A percentile compares a stretch with the other conserved stretches of the same genome.
These are phyloP conservation scores for Ancistrus triradiatus DNA, from an alignment of 2,113 vertebrate species.

Conservation along the genomic window DNA sequence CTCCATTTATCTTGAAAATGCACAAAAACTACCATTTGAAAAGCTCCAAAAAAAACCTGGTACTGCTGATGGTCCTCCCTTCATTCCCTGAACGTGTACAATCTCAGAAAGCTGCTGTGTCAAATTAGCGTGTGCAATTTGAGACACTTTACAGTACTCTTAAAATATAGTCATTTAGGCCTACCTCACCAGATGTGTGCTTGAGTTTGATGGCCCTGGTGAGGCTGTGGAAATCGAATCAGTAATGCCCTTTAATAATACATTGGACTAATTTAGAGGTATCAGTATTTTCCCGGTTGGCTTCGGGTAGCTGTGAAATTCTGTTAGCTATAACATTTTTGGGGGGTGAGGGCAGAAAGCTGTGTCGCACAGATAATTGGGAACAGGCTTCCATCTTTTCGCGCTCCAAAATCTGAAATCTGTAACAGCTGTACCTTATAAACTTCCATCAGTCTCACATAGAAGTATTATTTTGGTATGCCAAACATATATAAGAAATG, in stretches of 20 bases:
- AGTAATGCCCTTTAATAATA: slow-evolving; percentile 50
- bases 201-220: slow-evolving; percentile 46
- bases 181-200: slow-evolving; percentile 45
- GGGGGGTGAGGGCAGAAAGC: slow-evolving; percentile 37
- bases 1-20: not conserved
- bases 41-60: slow-evolving; percentile 21
- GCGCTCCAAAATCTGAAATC: slow-evolving; percentile 34
- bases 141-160: slow-evolving; percentile 42
- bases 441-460: slow-evolving; percentile 19
- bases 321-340: slow-evolving; percentile 50
- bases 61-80: slow-evolving; percentile 37
- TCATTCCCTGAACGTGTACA: slow-evolving; percentile 46
- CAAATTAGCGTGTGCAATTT: slow-evolving; percentile 50
- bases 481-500: not conserved
- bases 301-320: slow-evolving; percentile 49
- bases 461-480: not conserved
- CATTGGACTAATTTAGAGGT: slow-evolving; percentile 49
- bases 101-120: slow-evolving; percentile 44
- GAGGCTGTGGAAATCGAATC: slow-evolving; percentile 42
- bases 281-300: slow-evolving; percentile 44
- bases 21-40: slow-evolving; percentile 27
- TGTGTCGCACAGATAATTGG: slow-evolving; percentile 43
- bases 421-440: slow-evolving; percentile 44
- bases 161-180: slow-evolving; percentile 49
- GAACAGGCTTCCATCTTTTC: slow-evolving; percentile 32